phyloP scores from a whole-genome alignment of 2,797 vertebrate species.

The Cirrhinus molitorella region DNA sequence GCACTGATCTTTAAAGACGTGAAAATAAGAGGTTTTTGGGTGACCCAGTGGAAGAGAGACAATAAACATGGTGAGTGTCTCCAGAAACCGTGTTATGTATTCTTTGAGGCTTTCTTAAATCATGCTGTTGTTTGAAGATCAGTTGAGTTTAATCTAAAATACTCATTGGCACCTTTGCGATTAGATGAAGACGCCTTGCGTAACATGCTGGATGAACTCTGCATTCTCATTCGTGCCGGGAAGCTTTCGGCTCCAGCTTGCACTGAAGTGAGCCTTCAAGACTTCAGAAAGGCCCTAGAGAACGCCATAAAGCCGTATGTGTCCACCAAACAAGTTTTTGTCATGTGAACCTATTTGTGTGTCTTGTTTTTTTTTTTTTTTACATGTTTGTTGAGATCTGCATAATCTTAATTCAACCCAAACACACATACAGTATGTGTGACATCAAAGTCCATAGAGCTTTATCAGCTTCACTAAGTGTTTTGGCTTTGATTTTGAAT shows the following conservation, averaged over 20 bases:
- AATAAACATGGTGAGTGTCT: constrained; percentile 80
- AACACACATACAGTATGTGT: constrained; percentile 59
- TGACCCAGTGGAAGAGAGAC: constrained; percentile 91
- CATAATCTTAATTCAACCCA: not conserved
- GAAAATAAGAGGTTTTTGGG: constrained; percentile 92
- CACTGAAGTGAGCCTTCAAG: constrained; percentile 78
- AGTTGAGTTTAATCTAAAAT: not conserved
- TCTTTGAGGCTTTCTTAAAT: not conserved
- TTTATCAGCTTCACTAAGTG: constrained; percentile 10
- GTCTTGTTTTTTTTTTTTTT: not conserved
- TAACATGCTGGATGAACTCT: constrained; percentile 86
- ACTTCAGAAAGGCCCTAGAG: constrained; percentile 83
- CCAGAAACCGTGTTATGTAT: no score
- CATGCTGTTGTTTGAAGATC: not conserved
- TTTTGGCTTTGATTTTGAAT: not conserved
- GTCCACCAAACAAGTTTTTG: constrained; percentile 90
- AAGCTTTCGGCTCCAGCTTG: constrained; percentile 84
- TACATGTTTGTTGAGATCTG: not conserved
- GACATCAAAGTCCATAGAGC: constrained; percentile 60
- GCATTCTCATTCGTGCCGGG: constrained; percentile 81
- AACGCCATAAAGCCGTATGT: constrained; percentile 84
- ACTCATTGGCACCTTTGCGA: not conserved
- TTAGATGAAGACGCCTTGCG: constrained; percentile 70
- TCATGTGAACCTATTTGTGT: constrained; percentile 77
- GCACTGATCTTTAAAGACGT: constrained; percentile 93